Evolutionary conservation across 2,113 vertebrate genomes (phyloP).

Genomic region (Scortum barcoo): DNA sequence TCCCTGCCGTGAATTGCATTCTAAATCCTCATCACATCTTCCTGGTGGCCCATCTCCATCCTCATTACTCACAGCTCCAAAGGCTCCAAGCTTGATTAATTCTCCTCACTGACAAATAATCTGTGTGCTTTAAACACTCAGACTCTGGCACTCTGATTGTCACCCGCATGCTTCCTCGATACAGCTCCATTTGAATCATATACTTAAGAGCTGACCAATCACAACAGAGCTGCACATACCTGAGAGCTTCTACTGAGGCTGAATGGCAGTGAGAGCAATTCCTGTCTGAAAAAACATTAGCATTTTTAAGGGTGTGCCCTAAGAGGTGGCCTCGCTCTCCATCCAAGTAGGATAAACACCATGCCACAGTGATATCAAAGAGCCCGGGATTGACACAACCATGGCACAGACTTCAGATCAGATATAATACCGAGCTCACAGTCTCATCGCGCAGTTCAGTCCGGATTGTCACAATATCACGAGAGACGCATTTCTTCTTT

Average conservation of each 20-base stretch:
- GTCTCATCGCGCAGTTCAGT: conserved; percentile 17
- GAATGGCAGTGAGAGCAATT: conserved; percentile 27
- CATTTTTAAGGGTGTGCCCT: conserved; percentile 31
- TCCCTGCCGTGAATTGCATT: conserved; percentile 37
- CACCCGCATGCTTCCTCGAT: conserved; percentile 13
- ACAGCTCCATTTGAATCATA: conserved; percentile 31
- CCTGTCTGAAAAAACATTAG: conserved; percentile 39
- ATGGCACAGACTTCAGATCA: conserved; percentile 33
- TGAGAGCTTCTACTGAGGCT: conserved; percentile 24
- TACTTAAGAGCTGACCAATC: conserved; percentile 27
- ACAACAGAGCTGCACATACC: conserved; percentile 46
- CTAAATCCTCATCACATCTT: conserved; percentile 68
- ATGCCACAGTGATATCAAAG: conserved; percentile 48
- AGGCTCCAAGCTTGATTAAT: conserved; percentile 64
- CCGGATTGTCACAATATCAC: conserved; percentile 30
- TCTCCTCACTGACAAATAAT: conserved; percentile 63
- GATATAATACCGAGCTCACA: conserved; percentile 10
- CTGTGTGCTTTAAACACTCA: conserved; percentile 51
- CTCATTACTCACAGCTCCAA: conserved; percentile 68
- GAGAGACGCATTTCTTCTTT: neutral
- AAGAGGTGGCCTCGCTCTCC: conserved; percentile 39
- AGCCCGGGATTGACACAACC: conserved; percentile 34
- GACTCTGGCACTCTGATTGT: conserved; percentile 47
- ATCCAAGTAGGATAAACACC: conserved; percentile 55
- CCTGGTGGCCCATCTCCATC: conserved; percentile 62